phyloP scores from a whole-genome alignment of 2,797 vertebrate genomes.

The Tapirus indicus region DNA sequence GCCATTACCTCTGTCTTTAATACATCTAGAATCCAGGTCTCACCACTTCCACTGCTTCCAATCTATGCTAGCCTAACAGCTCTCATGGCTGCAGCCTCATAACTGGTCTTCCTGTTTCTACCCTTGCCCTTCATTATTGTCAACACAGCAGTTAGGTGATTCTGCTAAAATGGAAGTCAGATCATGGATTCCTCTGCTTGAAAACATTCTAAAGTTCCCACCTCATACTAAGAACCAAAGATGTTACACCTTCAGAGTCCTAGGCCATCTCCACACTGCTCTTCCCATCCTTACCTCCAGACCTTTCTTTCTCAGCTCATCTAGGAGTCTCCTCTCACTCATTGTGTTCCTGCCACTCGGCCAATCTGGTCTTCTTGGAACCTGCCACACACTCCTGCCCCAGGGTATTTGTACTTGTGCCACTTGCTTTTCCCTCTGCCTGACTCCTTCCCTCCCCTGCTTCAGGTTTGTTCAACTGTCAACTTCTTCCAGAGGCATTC shows the following conservation, averaged over 20 bases:
- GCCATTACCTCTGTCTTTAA: neutral
- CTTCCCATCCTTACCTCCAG: neutral
- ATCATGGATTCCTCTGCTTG: neutral
- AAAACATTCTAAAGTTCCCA: neutral
- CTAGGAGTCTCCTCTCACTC: neutral
- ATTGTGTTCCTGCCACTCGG: neutral
- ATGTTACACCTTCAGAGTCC: neutral
- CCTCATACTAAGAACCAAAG: neutral
- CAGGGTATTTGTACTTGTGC: neutral
- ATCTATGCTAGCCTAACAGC: too few species aligned
- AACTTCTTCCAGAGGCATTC: neutral
- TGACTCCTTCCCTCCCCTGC: neutral
- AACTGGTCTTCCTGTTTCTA: neutral
- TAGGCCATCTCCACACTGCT: neutral
- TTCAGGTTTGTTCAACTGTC: neutral
- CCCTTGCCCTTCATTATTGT: neutral
- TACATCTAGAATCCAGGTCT: neutral
- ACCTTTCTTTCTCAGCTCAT: neutral
- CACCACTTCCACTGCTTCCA: accelerated
- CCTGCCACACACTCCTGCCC: neutral
- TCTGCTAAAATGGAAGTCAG: neutral
- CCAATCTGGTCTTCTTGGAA: neutral
- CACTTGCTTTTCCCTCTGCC: neutral
- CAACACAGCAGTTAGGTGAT: neutral
- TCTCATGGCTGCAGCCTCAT: accelerated